phyloP scores from a whole-genome alignment of 1,140 invertebrate genomes.

The Meloidogyne exigua region DNA sequence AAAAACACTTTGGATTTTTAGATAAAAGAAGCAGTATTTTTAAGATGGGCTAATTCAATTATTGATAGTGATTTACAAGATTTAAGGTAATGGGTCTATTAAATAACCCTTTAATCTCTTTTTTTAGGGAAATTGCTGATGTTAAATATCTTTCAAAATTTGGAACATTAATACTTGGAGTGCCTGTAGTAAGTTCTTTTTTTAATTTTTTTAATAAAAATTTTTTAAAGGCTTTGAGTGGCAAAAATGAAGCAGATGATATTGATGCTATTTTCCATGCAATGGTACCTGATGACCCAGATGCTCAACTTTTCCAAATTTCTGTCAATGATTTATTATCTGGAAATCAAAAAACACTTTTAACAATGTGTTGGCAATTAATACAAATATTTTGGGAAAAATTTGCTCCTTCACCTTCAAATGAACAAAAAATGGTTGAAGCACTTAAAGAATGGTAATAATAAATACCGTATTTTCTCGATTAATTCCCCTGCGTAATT shows the following conservation, averaged over 20 bases:
- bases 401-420: conserved; percentile 45
- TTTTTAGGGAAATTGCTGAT: conserved; percentile 54
- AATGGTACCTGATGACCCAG: conserved; percentile 32
- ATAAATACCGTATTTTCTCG: no score
- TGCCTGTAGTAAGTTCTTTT: conserved; percentile 39
- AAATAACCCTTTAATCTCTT: background rate
- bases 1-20: no score
- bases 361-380: conserved; percentile 48
- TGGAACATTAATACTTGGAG: conserved; percentile 50
- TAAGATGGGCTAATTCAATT: conserved; percentile 55
- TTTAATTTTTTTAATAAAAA: conserved; percentile 6
- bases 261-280: conserved; percentile 45
- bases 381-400: conserved; percentile 54
- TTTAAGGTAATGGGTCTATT: conserved; percentile 13
- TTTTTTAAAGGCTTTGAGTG: conserved; percentile 28
- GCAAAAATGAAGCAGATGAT: conserved; percentile 46
- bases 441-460: conserved; percentile 53
- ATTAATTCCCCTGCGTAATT: no score
- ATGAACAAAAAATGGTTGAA: conserved; percentile 51
- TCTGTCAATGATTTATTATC: conserved; percentile 44
- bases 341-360: conserved; percentile 46
- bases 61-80: conserved; percentile 42
- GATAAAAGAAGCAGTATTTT: conserved; percentile 59
- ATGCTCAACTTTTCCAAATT: conserved; percentile 51
- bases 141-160: conserved; percentile 48